Conservation (phyloP, 64 coral and sea anemone species). For the Porites lutea region DNA sequence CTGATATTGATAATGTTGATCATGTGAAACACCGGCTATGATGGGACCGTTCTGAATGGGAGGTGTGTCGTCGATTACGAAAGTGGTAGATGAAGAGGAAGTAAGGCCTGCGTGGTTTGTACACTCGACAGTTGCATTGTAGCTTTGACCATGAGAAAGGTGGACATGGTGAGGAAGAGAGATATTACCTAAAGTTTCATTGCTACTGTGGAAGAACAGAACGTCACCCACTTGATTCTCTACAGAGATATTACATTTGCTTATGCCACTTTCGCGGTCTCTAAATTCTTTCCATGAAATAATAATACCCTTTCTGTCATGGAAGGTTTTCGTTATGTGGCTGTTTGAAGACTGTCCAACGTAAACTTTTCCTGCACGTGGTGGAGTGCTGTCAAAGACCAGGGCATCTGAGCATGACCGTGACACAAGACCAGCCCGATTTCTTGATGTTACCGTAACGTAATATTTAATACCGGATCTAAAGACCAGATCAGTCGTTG, state of each 20-base stretch:
- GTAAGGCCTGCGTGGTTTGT: slow-evolving; percentile 65
- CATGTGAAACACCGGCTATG: slow-evolving; percentile 8
- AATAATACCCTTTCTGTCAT: neutral
- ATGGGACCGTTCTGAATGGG: slow-evolving; percentile 37
- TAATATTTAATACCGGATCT: slow-evolving; percentile 76
- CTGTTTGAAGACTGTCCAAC: slow-evolving; percentile 35
- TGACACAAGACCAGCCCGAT: slow-evolving; percentile 82
- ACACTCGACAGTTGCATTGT: slow-evolving; percentile 49
- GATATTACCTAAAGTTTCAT: neutral
- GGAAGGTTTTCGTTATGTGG: slow-evolving; percentile 7
- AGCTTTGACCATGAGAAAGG: slow-evolving; percentile 17
- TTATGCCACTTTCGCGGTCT: slow-evolving; percentile 65
- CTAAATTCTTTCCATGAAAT: slow-evolving; percentile 63
- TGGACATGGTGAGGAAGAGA: neutral
- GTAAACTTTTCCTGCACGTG: slow-evolving; percentile 50
- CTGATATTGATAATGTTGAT: slow-evolving; percentile 43
- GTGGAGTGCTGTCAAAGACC: slow-evolving; percentile 81
- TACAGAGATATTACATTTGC: slow-evolving; percentile 38
- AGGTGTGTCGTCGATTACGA: slow-evolving; percentile 60
- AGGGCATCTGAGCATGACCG: slow-evolving; percentile 87
- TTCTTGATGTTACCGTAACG: slow-evolving; percentile 72
- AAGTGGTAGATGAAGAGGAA: neutral
- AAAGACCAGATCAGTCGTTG: slow-evolving; percentile 52
- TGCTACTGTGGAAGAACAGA: neutral
- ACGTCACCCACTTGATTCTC: neutral